phyloP scores from a whole-genome alignment of 2,797 vertebrate species.

The Poliocrania exsul region DNA sequence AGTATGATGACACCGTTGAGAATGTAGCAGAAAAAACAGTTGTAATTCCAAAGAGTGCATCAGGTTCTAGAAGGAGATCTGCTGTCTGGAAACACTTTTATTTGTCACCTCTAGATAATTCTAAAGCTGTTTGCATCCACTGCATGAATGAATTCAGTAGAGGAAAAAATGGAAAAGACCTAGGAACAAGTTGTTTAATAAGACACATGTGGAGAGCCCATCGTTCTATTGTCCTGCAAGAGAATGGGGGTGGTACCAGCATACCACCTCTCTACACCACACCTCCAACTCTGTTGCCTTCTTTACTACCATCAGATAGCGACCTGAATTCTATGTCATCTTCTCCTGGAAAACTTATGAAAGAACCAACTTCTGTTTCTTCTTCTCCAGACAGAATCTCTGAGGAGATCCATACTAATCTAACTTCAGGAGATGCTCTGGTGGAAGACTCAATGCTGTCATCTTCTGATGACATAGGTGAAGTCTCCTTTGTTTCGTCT shows the following conservation, averaged over 20 bases:
- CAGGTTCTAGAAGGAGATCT: slow-evolving; percentile 91
- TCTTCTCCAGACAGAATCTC: slow-evolving; percentile 83
- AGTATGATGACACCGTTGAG: slow-evolving; percentile 84
- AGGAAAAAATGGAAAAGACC: slow-evolving; percentile 96
- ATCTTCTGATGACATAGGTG: slow-evolving; percentile 82
- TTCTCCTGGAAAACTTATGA: slow-evolving; percentile 85
- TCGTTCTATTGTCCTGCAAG: slow-evolving; percentile 93
- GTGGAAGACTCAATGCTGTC: slow-evolving; percentile 72
- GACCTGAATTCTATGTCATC: slow-evolving; percentile 78
- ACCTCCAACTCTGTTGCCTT: slow-evolving; percentile 88
- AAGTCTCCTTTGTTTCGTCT: slow-evolving; percentile 79
- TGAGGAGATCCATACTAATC: slow-evolving; percentile 80
- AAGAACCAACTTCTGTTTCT: slow-evolving; percentile 76
- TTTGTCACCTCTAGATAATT: slow-evolving; percentile 92
- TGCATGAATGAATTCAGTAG: slow-evolving; percentile 98
- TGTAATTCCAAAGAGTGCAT: slow-evolving; percentile 83
- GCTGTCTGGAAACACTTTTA: slow-evolving; percentile 99
- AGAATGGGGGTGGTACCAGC: slow-evolving; percentile 88
- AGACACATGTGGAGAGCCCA: slow-evolving; percentile 98
- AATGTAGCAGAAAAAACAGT: slow-evolving; percentile 78
- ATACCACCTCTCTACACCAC: slow-evolving; percentile 90
- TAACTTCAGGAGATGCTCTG: slow-evolving; percentile 77
- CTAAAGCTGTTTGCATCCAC: slow-evolving; percentile 97
- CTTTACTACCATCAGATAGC: slow-evolving; percentile 80
- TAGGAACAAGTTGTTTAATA: slow-evolving; percentile 97